These are phyloP conservation scores for Blastobasis adustella DNA, from an alignment of 2,888 invertebrate species.

Conservation along the genomic window DNA sequence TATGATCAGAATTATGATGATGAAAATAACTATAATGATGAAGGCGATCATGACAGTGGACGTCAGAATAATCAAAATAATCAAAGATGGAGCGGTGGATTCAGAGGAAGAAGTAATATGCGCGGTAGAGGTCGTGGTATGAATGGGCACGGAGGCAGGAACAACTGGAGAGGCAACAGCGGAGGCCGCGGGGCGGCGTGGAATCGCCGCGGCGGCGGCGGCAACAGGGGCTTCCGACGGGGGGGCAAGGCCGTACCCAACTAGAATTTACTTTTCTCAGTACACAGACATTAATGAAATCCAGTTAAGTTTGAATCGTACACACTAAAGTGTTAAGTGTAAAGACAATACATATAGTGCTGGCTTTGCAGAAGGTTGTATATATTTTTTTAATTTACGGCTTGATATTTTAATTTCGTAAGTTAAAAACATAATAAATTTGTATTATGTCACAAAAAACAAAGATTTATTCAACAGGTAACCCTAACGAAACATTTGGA, in stretches of 20 bases:
- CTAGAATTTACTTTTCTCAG: conserved; percentile 27
- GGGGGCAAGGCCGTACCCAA: conserved; percentile 54
- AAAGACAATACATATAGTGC: conserved; percentile 50
- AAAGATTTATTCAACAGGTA: conserved; percentile 38
- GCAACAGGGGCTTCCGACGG: conserved; percentile 52
- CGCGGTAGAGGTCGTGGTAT: conserved; percentile 59
- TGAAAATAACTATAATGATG: conserved; percentile 46
- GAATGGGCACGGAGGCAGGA: conserved; percentile 56
- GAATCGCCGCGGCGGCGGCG: conserved; percentile 43
- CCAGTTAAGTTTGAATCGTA: conserved; percentile 35
- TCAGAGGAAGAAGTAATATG: conserved; percentile 41
- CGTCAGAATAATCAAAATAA: conserved; percentile 35
- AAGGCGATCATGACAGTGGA: conserved; percentile 37
- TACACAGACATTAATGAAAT: conserved; percentile 10
- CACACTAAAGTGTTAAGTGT: conserved; percentile 44
- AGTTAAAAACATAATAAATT: conserved; percentile 58
- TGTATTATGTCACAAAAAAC: conserved; percentile 50
- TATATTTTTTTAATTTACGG: conserved; percentile 57
- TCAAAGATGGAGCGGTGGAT: conserved; percentile 49
- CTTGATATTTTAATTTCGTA: conserved; percentile 56
- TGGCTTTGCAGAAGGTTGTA: conserved; percentile 58
- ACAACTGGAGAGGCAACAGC: conserved; percentile 38
- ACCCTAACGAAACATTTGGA: conserved; percentile 19
- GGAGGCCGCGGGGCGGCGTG: conserved; percentile 45
- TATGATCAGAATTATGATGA: conserved; percentile 48